These are phyloP conservation scores for Triplophysa rosa DNA, from an alignment of 2,113 vertebrate genomes.

Conservation along the genomic window DNA sequence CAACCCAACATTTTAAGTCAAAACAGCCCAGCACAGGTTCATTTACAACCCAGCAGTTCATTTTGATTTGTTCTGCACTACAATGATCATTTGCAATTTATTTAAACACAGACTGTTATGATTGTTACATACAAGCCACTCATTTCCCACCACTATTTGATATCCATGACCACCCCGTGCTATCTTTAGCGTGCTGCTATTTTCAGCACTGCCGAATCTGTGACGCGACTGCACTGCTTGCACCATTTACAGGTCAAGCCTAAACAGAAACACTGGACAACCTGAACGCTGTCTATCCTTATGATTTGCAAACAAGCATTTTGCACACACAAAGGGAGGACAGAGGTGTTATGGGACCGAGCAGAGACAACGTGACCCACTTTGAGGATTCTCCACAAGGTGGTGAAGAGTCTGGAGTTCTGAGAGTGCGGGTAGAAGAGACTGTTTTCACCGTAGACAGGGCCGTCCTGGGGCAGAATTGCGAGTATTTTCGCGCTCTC, in stretches of 20 bases:
- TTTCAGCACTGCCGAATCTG: conserved; percentile 66
- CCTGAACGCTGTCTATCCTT: conserved; percentile 10
- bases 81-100: too few species aligned
- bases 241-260: conserved; percentile 60
- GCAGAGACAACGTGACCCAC: conserved; percentile 35
- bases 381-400: conserved; percentile 42
- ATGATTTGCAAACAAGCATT: conserved; percentile 45
- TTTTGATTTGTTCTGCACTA: too few species aligned
- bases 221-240: conserved; percentile 55
- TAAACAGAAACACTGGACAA: conserved; percentile 39
- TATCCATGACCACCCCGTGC: conserved; percentile 59
- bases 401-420: conserved; percentile 43
- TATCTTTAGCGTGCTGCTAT: conserved; percentile 76
- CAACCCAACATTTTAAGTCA: too few species aligned
- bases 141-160: conserved; percentile 59
- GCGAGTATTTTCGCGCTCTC: conserved; percentile 89
- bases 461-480: conserved; percentile 74
- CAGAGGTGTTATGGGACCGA: conserved; percentile 64
- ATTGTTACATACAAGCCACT: too few species aligned
- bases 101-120: too few species aligned
- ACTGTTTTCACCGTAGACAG: conserved; percentile 81
- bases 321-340: conserved; percentile 40
- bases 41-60: too few species aligned
- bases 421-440: conserved; percentile 83
- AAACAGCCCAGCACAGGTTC: too few species aligned